Conservation (phyloP, 1,140 invertebrate genomes). For the Zeugodacus cucurbitae region DNA sequence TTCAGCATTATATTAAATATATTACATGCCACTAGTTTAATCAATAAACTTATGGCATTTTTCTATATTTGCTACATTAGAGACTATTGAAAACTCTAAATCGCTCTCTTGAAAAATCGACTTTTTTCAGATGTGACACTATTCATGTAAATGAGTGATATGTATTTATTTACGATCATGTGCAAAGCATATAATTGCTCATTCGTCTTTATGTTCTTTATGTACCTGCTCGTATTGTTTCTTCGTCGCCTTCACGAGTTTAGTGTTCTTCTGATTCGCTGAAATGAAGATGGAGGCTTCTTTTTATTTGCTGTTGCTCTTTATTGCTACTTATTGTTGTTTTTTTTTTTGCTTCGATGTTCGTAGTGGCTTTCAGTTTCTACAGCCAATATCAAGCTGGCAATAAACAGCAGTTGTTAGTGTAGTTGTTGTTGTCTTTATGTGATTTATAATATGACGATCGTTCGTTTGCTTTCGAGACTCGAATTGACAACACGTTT, state of each 20-base stretch:
- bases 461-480: conserved; percentile 5
- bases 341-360: background rate
- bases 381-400: conserved; percentile 26
- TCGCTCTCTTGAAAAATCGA: too few species aligned
- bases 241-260: conserved; percentile 10
- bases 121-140: too few species aligned
- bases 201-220: background rate
- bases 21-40: too few species aligned
- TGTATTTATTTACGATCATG: background rate
- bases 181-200: background rate
- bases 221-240: background rate
- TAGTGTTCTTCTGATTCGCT: conserved; percentile 35
- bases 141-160: too few species aligned
- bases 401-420: background rate
- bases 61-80: background rate
- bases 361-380: background rate
- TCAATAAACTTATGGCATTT: too few species aligned
- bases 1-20: too few species aligned
- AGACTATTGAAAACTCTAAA: too few species aligned
- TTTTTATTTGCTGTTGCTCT: conserved; percentile 10
- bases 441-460: conserved; percentile 34
- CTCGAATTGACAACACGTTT: conserved; percentile 36
- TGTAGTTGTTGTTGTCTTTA: background rate
- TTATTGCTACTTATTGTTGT: background rate
- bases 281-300: conserved; percentile 36